A percentile compares a stretch with the other conserved stretches of the same genome.
Evolutionary conservation across 1,140 invertebrate species (phyloP).

Genomic region (Sarcophaga peregrina): DNA sequence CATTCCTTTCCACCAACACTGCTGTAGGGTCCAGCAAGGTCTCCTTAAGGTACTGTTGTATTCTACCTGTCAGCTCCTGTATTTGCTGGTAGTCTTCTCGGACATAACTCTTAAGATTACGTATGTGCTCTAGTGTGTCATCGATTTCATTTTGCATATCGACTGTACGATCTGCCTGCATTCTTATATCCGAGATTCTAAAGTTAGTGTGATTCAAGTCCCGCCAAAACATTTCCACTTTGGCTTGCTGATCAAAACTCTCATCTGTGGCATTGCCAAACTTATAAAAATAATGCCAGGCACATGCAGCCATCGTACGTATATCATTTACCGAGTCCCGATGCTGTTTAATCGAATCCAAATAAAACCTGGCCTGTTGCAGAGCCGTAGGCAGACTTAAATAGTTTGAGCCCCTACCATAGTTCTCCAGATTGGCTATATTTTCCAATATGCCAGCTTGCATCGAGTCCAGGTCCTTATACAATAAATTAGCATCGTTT

Average conservation of each 20-base stretch:
- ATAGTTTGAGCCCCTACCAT: constrained; percentile 58
- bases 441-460: constrained; percentile 52
- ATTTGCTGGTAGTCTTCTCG: constrained; percentile 54
- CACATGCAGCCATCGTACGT: constrained; percentile 55
- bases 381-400: constrained; percentile 60
- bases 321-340: constrained; percentile 53
- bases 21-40: constrained; percentile 52
- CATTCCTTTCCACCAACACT: constrained; percentile 44
- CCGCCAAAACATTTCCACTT: constrained; percentile 58
- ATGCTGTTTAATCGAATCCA: constrained; percentile 58
- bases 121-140: constrained; percentile 66
- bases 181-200: constrained; percentile 59
- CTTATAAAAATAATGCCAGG: constrained; percentile 57
- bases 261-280: constrained; percentile 62
- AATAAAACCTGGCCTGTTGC: constrained; percentile 59
- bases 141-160: constrained; percentile 66
- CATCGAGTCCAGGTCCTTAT: constrained; percentile 47
- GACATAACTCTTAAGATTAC: constrained; percentile 57
- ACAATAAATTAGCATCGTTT: constrained; percentile 50
- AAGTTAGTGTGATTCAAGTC: constrained; percentile 59
- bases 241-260: constrained; percentile 62
- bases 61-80: constrained; percentile 46
- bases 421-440: constrained; percentile 53
- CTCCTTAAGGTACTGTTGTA: constrained; percentile 53
- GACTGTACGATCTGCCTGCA: constrained; percentile 64